Evolutionary conservation across 2,888 invertebrate genomes (phyloP), one percentile per base, ranked within the genome.

Genomic region (Cerastis rubricosa): DNA sequence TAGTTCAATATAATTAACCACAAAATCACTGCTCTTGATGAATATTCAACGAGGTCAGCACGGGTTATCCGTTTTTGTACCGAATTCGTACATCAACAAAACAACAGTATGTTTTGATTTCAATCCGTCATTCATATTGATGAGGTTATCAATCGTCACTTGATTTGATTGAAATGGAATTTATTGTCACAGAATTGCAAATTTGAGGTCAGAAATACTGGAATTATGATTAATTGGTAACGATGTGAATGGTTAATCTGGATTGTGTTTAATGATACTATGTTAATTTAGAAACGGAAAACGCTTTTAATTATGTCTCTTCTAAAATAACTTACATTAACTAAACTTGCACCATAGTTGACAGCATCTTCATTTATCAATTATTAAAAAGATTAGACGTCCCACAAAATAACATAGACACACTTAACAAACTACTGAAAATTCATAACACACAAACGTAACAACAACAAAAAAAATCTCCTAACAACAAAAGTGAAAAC

Each of bases 11-110:
- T 74, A 77, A 83, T 77, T 85, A 77, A 77, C 85, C 64, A 76
- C 49, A 70, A 54, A 70, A 81, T 81, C 65, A 71, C 43, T 40
- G 47, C 51, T 68, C 40, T 77, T 73, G 85, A 71, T 85, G 54
- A 80, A 61, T 73, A 77, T 77, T 81, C 47, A 51, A 51, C 40
- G 40, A 61, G 84, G 78, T 78, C 86, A 74, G 57, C 19, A 0
- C 19, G 25, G 79, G 81, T 74, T 83, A 86, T 84, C 84, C 25
- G 78, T 40, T 73, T 71, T 69, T 47, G 71, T 64, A 74, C 40
- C 17, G 61, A 71, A 77, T 77, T 49, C 64, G 40, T 45, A 65
- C 57, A 47, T 49, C n/a, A 65, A 71, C 73, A 64, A 47, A 75
- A 83, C 47, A 71, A 69, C 70, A 17, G 40, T 63, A 40, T 64